Conservation (phyloP, 2,888 invertebrate species). For the Meliscaeva auricollis region DNA sequence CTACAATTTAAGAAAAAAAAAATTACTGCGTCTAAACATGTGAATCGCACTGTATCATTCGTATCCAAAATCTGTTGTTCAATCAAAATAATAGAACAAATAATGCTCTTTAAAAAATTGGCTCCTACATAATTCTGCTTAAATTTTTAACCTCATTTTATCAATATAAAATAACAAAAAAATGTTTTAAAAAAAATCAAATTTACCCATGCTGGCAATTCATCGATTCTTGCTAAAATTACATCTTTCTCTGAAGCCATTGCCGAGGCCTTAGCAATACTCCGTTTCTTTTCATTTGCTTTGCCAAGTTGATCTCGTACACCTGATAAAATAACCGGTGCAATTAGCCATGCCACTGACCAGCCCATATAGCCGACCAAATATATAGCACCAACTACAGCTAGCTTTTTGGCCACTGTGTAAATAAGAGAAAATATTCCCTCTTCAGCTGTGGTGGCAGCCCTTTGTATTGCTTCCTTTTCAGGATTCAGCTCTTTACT, state of each 20-base stretch:
- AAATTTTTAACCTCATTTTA: too few species aligned
- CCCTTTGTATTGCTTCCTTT: slow-evolving; percentile 28
- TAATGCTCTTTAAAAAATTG: too few species aligned
- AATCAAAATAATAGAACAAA: too few species aligned
- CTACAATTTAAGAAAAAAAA: too few species aligned
- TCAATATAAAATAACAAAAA: too few species aligned
- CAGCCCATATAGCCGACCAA: slow-evolving; percentile 93
- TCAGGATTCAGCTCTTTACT: slow-evolving; percentile 72
- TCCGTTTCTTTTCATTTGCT: slow-evolving; percentile 89
- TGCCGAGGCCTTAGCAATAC: slow-evolving; percentile 91
- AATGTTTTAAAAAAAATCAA: neutral
- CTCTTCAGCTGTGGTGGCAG: slow-evolving; percentile 77
- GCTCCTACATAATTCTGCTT: too few species aligned
- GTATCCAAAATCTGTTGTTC: too few species aligned
- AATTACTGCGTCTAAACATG: too few species aligned
- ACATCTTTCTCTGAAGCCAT: slow-evolving; percentile 93
- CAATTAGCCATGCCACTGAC: slow-evolving; percentile 91
- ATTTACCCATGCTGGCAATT: slow-evolving; percentile 96
- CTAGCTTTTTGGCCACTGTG: slow-evolving; percentile 88
- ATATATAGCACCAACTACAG: slow-evolving; percentile 91
- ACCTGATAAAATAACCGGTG: slow-evolving; percentile 91
- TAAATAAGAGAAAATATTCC: slow-evolving; percentile 87
- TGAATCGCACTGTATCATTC: too few species aligned
- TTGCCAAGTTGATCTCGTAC: slow-evolving; percentile 92
- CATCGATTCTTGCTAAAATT: slow-evolving; percentile 93